Conservation (phyloP, 1,140 invertebrate species). For the Heliconius himera region DNA sequence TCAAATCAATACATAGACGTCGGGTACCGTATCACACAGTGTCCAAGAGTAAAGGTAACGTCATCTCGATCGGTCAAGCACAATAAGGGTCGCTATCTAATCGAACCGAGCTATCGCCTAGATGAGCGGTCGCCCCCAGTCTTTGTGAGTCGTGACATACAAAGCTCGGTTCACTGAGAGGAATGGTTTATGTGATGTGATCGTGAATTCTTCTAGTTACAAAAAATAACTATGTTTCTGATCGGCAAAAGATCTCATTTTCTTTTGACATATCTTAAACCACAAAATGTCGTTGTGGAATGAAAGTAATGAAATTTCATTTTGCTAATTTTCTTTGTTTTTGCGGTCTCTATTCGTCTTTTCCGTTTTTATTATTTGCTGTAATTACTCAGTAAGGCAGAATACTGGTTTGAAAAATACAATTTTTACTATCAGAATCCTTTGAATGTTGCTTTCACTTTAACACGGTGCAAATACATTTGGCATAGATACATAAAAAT, state of each 20-base stretch:
- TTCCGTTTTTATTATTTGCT: too few species aligned
- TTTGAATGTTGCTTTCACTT: too few species aligned
- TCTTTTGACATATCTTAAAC: background rate
- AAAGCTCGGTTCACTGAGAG: constrained; percentile 2
- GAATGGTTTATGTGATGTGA: constrained; percentile 10
- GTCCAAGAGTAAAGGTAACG: constrained; percentile 24
- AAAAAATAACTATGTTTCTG: background rate
- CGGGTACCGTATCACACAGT: background rate
- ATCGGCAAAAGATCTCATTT: background rate
- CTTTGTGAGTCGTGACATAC: constrained; percentile 2
- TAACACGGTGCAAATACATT: too few species aligned
- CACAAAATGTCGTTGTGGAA: background rate
- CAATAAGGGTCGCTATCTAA: constrained; percentile 34
- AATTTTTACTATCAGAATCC: too few species aligned
- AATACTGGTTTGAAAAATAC: too few species aligned
- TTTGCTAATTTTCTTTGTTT: background rate
- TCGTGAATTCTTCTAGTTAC: background rate
- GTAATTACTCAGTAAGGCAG: too few species aligned
- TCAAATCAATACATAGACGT: background rate
- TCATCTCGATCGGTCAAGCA: constrained; percentile 34
- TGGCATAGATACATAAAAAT: too few species aligned
- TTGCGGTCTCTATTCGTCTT: background rate
- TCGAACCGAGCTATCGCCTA: constrained; percentile 22
- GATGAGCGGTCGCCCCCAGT: constrained; percentile 18
- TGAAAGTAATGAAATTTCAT: background rate